These are phyloP conservation scores for Ganaspis sp. DNA, from an alignment of 1,140 invertebrate genomes.

Conservation along the genomic window DNA sequence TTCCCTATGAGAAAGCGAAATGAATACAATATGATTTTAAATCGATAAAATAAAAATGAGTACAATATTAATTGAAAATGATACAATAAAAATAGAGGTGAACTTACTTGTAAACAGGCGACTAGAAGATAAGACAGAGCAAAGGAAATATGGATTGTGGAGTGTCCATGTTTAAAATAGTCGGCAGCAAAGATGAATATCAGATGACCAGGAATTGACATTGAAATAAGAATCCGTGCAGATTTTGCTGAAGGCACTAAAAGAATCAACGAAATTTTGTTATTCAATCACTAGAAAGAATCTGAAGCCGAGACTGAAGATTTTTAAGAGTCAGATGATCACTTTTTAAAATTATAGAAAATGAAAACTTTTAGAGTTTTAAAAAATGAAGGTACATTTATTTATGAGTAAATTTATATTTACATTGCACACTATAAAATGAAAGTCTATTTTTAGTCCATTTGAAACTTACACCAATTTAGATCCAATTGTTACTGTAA, in stretches of 20 bases:
- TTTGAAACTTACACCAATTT: too few relatives aligned
- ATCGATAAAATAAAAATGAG: too few relatives aligned
- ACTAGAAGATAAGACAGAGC: slow-evolving; percentile 81
- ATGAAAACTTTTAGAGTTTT: too few relatives aligned
- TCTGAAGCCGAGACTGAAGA: background rate
- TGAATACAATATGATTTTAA: too few relatives aligned
- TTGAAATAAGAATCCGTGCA: slow-evolving; percentile 88
- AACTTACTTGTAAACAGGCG: slow-evolving; percentile 80
- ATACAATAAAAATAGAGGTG: slow-evolving; percentile 7
- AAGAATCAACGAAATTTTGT: slow-evolving; percentile 25
- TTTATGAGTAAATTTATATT: too few relatives aligned
- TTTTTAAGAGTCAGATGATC: background rate
- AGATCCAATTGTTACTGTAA: too few relatives aligned
- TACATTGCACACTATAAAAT: too few relatives aligned
- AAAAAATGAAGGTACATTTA: too few relatives aligned
- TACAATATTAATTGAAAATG: background rate
- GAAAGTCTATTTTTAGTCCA: too few relatives aligned
- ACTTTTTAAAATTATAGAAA: too few relatives aligned
- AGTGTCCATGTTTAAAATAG: slow-evolving; percentile 79
- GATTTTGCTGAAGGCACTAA: slow-evolving; percentile 85
- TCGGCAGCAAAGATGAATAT: slow-evolving; percentile 92
- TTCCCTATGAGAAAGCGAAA: too few relatives aligned
- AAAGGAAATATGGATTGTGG: slow-evolving; percentile 80
- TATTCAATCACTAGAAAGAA: too few relatives aligned
- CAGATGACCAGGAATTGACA: slow-evolving; percentile 95